Base-by-base conservation (phyloP, 1,140 invertebrate genomes). In the Zaprionus ghesquierei region DNA sequence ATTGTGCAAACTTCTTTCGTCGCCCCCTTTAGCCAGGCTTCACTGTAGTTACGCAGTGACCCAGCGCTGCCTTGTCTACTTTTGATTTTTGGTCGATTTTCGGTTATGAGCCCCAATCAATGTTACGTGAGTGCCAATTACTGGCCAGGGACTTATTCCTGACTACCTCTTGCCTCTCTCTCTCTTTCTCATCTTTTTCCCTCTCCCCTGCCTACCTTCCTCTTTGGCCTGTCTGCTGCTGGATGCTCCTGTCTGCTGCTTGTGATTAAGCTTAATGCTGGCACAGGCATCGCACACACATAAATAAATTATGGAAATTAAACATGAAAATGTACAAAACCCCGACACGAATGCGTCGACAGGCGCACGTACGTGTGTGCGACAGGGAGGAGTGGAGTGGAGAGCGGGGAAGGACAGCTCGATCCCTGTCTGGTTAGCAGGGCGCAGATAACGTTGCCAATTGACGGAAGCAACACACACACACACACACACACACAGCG, bases 291-390 rank as follows among this genome's bases (percentile, higher is more conserved):
- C 44, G 27, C 69, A 61, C 61, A 84, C 61, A 81, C 82, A 86
- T 81, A 87, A 86, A 87, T 86, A 87, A 81, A 86, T 86, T 86
- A 86, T 86, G 81, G 79, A 86, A 86, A 87, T 86, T 86, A 86
- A 87, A 86, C 81, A 81, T 87, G 82, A 86, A 87, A 81, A 81
- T 87, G 81, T 81, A 81, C 75, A 86, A 81, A 81, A 81, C 81
- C 77, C 73, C 60, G 51, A 72, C 70, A 81, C 66, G 70, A 81
- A 86, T 71, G 70, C 79, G 66, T 72, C 60, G 76, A 70, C 61
- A 62, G 60, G 75, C 63, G 58, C 51, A 58, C 56, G 49, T 66
- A 62, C 35, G 44, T 54, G 41, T 46, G 44, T 56, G 5, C 5
- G 20, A 22, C 10, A 23, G 38, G 31, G 22, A 25, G 8, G 20